These are phyloP conservation scores for Astyanax mexicanus DNA, from an alignment of 2,797 vertebrate genomes.

Conservation along the genomic window DNA sequence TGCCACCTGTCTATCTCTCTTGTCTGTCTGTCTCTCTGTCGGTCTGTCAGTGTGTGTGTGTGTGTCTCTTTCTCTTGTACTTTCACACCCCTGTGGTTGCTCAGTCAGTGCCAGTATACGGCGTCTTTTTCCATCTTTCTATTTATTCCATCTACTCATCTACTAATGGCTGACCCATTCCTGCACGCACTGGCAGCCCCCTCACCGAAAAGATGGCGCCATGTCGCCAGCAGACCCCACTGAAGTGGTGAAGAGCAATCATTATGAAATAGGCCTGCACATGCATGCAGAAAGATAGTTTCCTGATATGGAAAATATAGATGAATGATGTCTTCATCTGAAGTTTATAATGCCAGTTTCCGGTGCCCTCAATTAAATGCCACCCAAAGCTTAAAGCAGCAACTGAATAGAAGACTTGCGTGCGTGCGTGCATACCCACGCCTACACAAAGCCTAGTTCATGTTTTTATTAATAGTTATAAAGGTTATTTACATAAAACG, in stretches of 20 bases:
- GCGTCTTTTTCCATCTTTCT: background rate
- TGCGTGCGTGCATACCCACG: background rate
- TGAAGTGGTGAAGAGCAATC: background rate
- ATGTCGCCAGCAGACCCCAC: background rate
- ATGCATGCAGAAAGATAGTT: background rate
- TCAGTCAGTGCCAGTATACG: background rate
- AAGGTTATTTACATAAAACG: background rate
- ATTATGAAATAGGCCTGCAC: background rate
- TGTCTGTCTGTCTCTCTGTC: background rate
- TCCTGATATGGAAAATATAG: conserved; percentile 11
- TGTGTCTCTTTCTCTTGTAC: background rate
- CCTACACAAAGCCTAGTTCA: background rate
- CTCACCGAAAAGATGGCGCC: conserved; percentile 5
- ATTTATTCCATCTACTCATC: conserved; percentile 18
- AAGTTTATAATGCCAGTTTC: background rate
- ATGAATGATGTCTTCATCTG: background rate
- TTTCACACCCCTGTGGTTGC: background rate
- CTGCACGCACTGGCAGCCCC: background rate
- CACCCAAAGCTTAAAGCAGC: background rate
- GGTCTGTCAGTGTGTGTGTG: background rate
- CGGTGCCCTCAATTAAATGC: background rate
- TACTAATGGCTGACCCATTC: conserved; percentile 7
- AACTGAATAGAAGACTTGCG: background rate
- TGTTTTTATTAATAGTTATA: background rate
- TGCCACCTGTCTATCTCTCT: conserved; percentile 33